These are phyloP conservation scores for Silurus aristotelis DNA, from an alignment of 2,797 vertebrate species.

Conservation along the genomic window DNA sequence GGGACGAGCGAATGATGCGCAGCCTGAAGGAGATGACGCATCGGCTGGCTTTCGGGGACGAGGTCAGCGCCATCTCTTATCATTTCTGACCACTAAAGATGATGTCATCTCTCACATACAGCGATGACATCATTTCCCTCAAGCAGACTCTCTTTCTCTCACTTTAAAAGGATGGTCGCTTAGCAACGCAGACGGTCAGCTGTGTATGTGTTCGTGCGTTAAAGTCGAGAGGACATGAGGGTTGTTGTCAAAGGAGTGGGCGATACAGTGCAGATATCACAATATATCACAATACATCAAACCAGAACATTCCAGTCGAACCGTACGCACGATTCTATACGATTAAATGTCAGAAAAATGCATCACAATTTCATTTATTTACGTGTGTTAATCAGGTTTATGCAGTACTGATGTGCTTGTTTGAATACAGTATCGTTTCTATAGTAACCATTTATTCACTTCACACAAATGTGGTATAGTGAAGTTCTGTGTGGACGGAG, in stretches of 20 bases:
- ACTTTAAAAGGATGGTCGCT: background rate
- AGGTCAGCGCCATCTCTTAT: constrained; percentile 74
- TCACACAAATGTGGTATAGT: too few species aligned
- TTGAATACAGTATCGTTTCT: background rate
- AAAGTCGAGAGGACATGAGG: background rate
- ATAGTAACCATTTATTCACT: background rate
- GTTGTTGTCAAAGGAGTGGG: background rate
- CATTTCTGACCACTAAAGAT: background rate
- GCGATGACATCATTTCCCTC: constrained; percentile 11
- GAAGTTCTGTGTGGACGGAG: background rate
- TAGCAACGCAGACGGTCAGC: constrained; percentile 4
- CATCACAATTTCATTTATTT: background rate
- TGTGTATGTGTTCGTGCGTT: background rate
- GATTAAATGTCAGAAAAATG: background rate
- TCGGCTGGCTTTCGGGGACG: constrained; percentile 84
- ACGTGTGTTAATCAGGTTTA: background rate
- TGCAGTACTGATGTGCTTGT: background rate
- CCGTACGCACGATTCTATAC: too few species aligned
- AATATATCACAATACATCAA: background rate
- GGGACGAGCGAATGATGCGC: constrained; percentile 96
- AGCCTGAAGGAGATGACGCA: constrained; percentile 92
- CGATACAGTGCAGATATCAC: background rate
- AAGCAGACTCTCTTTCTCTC: background rate
- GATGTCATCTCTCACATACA: constrained; percentile 12
- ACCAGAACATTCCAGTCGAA: too few species aligned